phyloP scores from a whole-genome alignment of 2,888 invertebrate species.

The Synanthedon andrenaeformis region DNA sequence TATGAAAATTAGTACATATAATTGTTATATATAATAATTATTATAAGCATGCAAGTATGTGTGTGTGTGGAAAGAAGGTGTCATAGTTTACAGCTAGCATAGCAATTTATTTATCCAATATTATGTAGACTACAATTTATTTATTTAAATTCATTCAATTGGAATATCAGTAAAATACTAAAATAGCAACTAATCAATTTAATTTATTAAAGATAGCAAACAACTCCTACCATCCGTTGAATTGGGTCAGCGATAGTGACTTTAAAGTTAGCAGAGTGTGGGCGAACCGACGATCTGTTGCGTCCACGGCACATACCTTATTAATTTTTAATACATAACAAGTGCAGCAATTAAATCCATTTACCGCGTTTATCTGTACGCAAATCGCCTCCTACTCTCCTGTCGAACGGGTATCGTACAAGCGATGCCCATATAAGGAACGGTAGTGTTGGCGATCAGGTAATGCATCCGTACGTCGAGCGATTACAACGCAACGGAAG shows the following conservation, averaged over 20 bases:
- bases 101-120: too few species aligned
- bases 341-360: constrained; percentile 2
- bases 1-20: too few species aligned
- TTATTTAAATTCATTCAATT: not conserved
- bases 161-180: too few species aligned
- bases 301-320: constrained; percentile 9
- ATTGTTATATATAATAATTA: too few species aligned
- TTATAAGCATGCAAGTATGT: too few species aligned
- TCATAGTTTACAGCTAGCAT: too few species aligned
- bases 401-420: constrained; percentile 4
- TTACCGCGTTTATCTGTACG: not conserved
- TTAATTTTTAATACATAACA: constrained; percentile 9
- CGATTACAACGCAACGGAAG: constrained; percentile 31
- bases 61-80: too few species aligned
- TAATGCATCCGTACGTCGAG: constrained; percentile 19
- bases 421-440: constrained; percentile 30
- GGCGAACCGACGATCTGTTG: constrained; percentile 21
- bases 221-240: constrained; percentile 18
- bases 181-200: too few species aligned
- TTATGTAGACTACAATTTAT: too few species aligned
- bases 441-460: constrained; percentile 15
- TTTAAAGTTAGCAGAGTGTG: constrained; percentile 1
- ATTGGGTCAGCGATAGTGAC: constrained; percentile 17
- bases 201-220: constrained; percentile 4
- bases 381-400: not conserved